Conservation (phyloP, 1,140 invertebrate genomes). For the Metopolophium dirhodum region DNA sequence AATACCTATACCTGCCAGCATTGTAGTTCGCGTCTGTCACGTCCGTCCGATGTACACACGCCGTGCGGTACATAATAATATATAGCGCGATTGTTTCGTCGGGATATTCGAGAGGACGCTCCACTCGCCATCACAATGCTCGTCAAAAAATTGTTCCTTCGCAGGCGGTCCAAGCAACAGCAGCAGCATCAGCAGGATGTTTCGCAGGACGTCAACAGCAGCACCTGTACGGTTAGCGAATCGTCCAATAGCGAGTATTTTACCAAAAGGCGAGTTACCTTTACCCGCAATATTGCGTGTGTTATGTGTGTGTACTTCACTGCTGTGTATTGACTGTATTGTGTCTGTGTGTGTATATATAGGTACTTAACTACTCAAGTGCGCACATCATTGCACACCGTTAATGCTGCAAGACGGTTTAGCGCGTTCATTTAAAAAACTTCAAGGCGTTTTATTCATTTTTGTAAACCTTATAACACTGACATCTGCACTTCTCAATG, state of each 20-base stretch:
- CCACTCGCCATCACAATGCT: background rate
- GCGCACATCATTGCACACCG: too few species aligned
- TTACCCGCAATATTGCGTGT: background rate
- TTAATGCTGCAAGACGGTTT: background rate
- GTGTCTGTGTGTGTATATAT: background rate
- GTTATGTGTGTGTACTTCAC: background rate
- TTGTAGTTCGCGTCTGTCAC: background rate
- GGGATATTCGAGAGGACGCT: background rate
- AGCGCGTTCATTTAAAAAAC: background rate
- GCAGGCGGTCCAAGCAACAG: background rate
- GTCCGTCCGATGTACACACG: background rate
- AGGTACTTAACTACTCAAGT: too few species aligned
- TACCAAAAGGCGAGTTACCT: slow-evolving; percentile 47
- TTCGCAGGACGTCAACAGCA: background rate
- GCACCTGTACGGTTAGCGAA: background rate
- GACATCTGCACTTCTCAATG: background rate
- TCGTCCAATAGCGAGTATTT: slow-evolving; percentile 37
- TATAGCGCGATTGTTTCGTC: background rate
- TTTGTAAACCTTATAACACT: background rate
- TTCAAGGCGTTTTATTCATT: background rate
- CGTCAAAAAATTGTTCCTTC: slow-evolving; percentile 26
- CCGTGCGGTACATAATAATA: too few species aligned
- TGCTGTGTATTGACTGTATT: too few species aligned
- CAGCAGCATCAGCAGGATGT: background rate
- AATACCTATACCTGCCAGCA: background rate